Percentiles rank a stretch among this genome's conserved stretches.
Conservation (phyloP, 2,797 vertebrate genomes). For the Halcyon smyrnensis region DNA sequence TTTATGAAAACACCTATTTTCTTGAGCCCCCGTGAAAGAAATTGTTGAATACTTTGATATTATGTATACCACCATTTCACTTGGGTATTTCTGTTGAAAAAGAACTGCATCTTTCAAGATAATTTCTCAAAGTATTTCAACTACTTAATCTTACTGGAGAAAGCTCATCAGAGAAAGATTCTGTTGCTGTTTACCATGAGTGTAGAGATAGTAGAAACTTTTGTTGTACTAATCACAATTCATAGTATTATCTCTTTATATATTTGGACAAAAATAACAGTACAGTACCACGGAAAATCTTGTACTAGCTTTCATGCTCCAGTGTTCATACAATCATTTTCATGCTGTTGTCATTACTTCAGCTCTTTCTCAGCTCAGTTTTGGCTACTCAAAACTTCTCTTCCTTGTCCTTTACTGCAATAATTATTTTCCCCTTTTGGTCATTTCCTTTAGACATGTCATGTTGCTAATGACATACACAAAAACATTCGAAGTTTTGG, state of each 20-base stretch:
- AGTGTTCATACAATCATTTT: too few relatives aligned
- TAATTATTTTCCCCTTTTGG: too few relatives aligned
- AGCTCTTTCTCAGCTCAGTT: too few relatives aligned
- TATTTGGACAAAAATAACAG: neutral
- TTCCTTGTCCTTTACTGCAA: too few relatives aligned
- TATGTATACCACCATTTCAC: neutral
- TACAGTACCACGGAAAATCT: neutral
- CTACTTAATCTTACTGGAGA: neutral
- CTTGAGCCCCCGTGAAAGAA: neutral
- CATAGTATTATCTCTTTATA: neutral
- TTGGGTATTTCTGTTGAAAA: neutral
- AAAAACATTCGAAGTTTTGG: too few relatives aligned
- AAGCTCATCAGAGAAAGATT: neutral
- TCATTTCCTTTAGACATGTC: too few relatives aligned
- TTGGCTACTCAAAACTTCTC: too few relatives aligned
- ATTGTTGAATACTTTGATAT: neutral
- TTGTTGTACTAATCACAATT: neutral
- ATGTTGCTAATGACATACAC: too few relatives aligned
- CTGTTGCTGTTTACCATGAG: neutral
- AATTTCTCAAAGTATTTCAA: neutral
- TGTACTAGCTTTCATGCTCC: too few relatives aligned
- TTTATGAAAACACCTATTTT: neutral
- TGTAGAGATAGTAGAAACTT: neutral
- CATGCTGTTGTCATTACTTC: too few relatives aligned
- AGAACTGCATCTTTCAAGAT: neutral